phyloP scores from a whole-genome alignment of 2,113 vertebrate genomes.

The Peromyscus polionotus region DNA sequence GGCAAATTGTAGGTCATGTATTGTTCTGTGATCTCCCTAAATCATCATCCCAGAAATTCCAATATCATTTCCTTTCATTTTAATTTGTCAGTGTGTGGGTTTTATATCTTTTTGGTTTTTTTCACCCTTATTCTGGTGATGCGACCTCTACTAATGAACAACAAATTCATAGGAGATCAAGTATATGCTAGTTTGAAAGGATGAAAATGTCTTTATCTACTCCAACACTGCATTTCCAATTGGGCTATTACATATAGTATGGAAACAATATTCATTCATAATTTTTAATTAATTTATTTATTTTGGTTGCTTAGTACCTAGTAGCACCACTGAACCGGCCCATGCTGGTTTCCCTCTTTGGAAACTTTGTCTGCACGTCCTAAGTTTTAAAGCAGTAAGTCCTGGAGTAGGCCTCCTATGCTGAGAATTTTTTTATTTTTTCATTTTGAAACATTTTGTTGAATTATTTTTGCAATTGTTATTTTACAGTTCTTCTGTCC shows the following conservation, averaged over 20 bases:
- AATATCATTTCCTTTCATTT: not conserved
- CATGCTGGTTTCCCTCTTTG: not conserved
- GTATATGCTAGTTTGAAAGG: not conserved
- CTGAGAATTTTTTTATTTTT: not conserved
- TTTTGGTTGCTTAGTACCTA: not conserved
- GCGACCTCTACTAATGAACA: not conserved
- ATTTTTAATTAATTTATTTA: not conserved
- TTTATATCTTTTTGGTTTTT: not conserved
- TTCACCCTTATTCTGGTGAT: not conserved
- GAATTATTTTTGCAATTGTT: conserved; percentile 19
- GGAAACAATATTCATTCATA: not conserved
- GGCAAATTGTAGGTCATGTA: not conserved
- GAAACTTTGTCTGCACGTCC: not conserved
- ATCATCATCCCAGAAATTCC: not conserved
- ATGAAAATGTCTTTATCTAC: not conserved
- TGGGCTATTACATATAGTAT: not conserved
- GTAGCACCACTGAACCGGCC: not conserved
- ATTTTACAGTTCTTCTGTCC: not conserved
- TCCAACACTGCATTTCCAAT: not conserved
- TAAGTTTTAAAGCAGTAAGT: not conserved
- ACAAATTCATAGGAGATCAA: not conserved
- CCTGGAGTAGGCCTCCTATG: not conserved
- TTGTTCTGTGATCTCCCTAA: not conserved
- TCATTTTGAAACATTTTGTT: not conserved
- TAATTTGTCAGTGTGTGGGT: not conserved